phyloP scores from a whole-genome alignment of 1,140 invertebrate genomes.

The Drosophila lacertosa region DNA sequence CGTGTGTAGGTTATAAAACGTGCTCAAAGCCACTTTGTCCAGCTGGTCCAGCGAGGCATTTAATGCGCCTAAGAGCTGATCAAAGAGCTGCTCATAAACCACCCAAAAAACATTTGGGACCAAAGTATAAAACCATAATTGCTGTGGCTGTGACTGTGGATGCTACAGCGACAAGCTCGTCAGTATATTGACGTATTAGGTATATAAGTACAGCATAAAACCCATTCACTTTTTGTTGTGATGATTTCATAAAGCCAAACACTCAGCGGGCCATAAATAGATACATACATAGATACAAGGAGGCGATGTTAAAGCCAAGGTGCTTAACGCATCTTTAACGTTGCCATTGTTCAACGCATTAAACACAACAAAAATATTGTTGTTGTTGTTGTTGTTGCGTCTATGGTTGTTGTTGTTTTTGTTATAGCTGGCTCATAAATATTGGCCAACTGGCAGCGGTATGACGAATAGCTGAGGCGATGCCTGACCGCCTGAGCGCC shows the following conservation, averaged over 20 bases:
- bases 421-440: constrained; percentile 64
- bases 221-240: constrained; percentile 74
- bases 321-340: constrained; percentile 68
- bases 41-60: constrained; percentile 7
- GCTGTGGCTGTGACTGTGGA: constrained; percentile 31
- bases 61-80: neutral
- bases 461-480: constrained; percentile 62
- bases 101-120: constrained; percentile 59
- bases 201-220: constrained; percentile 70
- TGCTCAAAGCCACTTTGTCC: constrained; percentile 10
- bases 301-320: constrained; percentile 51
- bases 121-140: constrained; percentile 69
- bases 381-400: constrained; percentile 20
- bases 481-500: constrained; percentile 28
- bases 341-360: constrained; percentile 44
- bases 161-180: constrained; percentile 2
- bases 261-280: constrained; percentile 66
- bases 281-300: constrained; percentile 44
- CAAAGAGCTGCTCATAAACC: constrained; percentile 55
- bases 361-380: constrained; percentile 1
- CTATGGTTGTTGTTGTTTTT: constrained; percentile 28
- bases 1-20: constrained; percentile 63
- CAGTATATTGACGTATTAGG: constrained; percentile 46
- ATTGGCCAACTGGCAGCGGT: constrained; percentile 63
- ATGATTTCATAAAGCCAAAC: constrained; percentile 49